Base-by-base conservation (phyloP, 2,888 invertebrate species). In the Aphodius sticticus region DNA sequence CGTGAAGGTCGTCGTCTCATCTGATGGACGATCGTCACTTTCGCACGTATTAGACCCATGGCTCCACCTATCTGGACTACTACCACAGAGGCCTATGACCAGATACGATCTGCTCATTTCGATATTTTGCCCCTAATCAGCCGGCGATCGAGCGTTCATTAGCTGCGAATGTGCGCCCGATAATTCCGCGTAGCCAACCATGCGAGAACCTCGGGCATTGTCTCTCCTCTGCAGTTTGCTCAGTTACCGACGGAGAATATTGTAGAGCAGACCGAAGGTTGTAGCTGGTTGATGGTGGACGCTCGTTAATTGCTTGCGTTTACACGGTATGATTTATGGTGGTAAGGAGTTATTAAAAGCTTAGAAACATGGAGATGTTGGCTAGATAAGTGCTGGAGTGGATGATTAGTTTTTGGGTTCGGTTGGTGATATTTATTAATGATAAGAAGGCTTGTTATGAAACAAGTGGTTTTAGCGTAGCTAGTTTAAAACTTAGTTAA, bases 321-420 rank as follows among this genome's bases (percentile, higher is more conserved):
- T 53, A 53, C 53, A 53, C 53, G 53, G 53, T 53, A 53, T 53
- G 53, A 53, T 53, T 53, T 53, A 53, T 53, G 53, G 53, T 53
- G 53, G 53, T 53, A 53, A 53, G 53, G 53, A 53, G 53, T 53
- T 53, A 53, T 53, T 53, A 53, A 53, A 53, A 12, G 53, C 53
- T 53, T 53, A 53, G 53, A 53, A 53, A 12, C 53, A 12, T 53
- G 53, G 53, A 53, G 53, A 53, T 53, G 53, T 53, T 53, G 53
- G 53, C 53, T 7, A 53, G 53, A 53, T 53, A 53, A 53, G 53
- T 12, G 53, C 12, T 53, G 9, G 53, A 53, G 53, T 53, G 53
- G 53, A 9, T 53, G 53, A 53, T 53, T 53, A 53, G 53, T 53
- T 53, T 53, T 53, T 5, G 53, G 53, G 53, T 53, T 12, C 9